Base-by-base conservation (phyloP, 2,797 vertebrate genomes). In the Sciurus vulgaris region DNA sequence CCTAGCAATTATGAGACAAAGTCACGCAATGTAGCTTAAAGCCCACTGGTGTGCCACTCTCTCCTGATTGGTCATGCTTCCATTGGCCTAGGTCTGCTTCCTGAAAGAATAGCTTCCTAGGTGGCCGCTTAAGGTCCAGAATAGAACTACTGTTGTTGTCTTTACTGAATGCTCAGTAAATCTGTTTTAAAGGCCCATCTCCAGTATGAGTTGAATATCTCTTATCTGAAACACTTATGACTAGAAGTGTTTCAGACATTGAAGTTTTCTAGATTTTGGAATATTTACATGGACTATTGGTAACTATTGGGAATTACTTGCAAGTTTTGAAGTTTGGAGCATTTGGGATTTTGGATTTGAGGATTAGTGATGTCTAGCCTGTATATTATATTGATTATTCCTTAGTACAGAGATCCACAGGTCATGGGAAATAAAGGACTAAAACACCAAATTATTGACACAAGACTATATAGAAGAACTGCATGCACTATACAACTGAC, bases 21-120 rank as follows among this genome's bases (percentile, higher is more conserved):
- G 17, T 44, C 59, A 33, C n/a, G 2, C 59, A 41, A 10, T 63
- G 33, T 44, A 44, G 11, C 28, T 74, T 38, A 47, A 88, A 51
- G 28, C 17, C 51, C 28, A 35, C 2, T 33, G 24, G 1, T 7
- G 3, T 54, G 24, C 17, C 24, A 13, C 7, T 59, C 9, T 20
- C 11, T 41, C 26, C 24, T 7, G 4, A 17, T 4, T 13, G 7
- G 17, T 11, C 26, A 8, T 0, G 3, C 9, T 17, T 41, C 41
- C 9, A 38, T 61, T 41, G 56, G 35, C 20, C 63, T 20, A 49
- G 9, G 1, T n/a, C 24, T 70, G 33, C 56, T 91, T 65, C 51
- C 44, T 51, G 11, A 65, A 79, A 63, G 33, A 72, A 65, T 44
- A 20, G 13, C 47, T 76, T 54, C 30, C 51, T 28, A 51, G 17